These are phyloP conservation scores for Anadara kagoshimensis DNA, from an alignment of 1,140 invertebrate genomes.

Conservation along the genomic window DNA sequence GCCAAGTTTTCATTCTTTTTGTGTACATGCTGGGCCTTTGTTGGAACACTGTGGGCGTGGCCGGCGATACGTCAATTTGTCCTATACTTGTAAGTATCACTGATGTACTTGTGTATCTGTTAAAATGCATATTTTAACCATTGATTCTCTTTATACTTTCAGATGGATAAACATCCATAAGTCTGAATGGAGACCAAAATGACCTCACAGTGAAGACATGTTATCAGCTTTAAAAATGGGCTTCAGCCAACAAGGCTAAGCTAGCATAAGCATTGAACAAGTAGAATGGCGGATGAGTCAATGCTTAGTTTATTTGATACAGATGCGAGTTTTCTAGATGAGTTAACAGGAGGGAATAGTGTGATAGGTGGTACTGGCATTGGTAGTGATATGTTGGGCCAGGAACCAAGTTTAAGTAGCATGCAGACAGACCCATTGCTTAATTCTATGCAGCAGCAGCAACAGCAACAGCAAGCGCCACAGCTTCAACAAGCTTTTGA, in stretches of 20 bases:
- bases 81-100: too few species aligned
- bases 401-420: not conserved
- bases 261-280: slow-evolving; percentile 3
- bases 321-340: slow-evolving; percentile 59
- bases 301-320: slow-evolving; percentile 65
- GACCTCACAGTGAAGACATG: slow-evolving; percentile 2
- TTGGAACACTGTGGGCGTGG: too few species aligned
- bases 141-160: too few species aligned
- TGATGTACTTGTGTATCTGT: too few species aligned
- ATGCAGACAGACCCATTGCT: slow-evolving; percentile 20
- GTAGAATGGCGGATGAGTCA: slow-evolving; percentile 58
- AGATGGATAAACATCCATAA: too few species aligned
- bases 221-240: not conserved
- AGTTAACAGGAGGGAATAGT: slow-evolving; percentile 45
- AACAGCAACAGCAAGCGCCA: not conserved
- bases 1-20: too few species aligned
- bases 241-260: slow-evolving; percentile 11
- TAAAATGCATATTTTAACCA: too few species aligned
- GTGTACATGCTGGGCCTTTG: too few species aligned
- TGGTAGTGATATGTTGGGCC: slow-evolving; percentile 10
- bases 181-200: slow-evolving; percentile 4
- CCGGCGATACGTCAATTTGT: too few species aligned
- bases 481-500: not conserved
- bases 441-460: slow-evolving; percentile 16
- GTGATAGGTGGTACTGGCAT: slow-evolving; percentile 6